These are phyloP conservation scores for Oncorhynchus clarkii DNA, from an alignment of 2,113 vertebrate species.

Conservation along the genomic window DNA sequence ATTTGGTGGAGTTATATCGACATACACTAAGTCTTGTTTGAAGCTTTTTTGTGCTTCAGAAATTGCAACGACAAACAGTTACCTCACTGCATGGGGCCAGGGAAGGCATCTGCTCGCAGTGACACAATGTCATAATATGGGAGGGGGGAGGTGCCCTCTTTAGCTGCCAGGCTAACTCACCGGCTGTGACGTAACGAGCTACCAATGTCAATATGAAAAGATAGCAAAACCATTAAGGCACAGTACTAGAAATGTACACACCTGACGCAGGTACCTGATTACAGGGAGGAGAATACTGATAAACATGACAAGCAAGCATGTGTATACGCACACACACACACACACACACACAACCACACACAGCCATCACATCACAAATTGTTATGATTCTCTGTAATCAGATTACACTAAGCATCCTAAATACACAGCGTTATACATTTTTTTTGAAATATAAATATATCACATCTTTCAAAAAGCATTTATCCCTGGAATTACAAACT, in stretches of 20 bases:
- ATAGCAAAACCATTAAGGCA: background rate
- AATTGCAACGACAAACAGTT: slow-evolving; percentile 50
- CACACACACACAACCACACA: background rate
- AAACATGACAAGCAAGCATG: background rate
- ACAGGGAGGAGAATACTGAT: background rate
- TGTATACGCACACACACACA: no score
- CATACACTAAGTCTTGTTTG: slow-evolving; percentile 30
- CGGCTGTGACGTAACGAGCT: background rate
- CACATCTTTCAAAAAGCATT: slow-evolving; percentile 39
- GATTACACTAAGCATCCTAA: slow-evolving; percentile 54
- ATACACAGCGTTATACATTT: slow-evolving; percentile 28
- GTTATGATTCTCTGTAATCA: slow-evolving; percentile 41
- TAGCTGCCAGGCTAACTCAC: background rate
- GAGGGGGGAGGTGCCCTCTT: slow-evolving; percentile 11
- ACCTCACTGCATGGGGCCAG: slow-evolving; percentile 33
- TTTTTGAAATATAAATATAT: slow-evolving; percentile 29
- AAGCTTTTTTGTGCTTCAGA: slow-evolving; percentile 38
- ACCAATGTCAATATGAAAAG: background rate
- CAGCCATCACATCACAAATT: slow-evolving; percentile 19
- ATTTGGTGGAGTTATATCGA: slow-evolving; percentile 48
- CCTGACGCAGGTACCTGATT: background rate
- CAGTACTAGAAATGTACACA: background rate
- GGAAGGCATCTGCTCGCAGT: slow-evolving; percentile 49
- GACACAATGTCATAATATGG: slow-evolving; percentile 27
- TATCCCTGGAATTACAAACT: slow-evolving; percentile 48